Percentiles rank a stretch among this genome's conserved stretches.
Evolutionary conservation across 30 jellyfish, hydroid and myxozoan genomes (phyloP).

Genomic region (Chrysaora quinquecirrha): DNA sequence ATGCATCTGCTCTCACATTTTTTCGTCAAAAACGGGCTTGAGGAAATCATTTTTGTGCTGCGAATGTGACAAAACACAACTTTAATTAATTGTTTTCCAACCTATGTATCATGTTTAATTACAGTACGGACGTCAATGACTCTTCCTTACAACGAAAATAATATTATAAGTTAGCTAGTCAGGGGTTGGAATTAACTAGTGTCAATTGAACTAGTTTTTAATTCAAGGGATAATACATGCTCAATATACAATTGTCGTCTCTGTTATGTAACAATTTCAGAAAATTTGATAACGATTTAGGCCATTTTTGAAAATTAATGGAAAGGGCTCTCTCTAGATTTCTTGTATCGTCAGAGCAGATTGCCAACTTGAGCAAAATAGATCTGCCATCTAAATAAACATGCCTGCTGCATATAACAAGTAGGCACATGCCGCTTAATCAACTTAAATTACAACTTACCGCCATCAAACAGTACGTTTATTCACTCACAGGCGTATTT

Average conservation of each 20-base stretch:
- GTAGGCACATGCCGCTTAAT: background rate
- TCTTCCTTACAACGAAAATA: conserved; percentile 7
- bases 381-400: background rate
- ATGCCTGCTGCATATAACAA: background rate
- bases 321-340: background rate
- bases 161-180: conserved; percentile 1
- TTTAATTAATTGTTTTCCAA: conserved; percentile 7
- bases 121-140: conserved; percentile 4
- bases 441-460: background rate
- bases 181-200: conserved; percentile 37
- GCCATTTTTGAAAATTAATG: too few species aligned
- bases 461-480: background rate
- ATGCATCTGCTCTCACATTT: conserved; percentile 33
- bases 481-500: background rate
- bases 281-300: background rate
- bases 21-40: conserved; percentile 19
- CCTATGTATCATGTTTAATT: conserved; percentile 27
- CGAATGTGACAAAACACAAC: conserved; percentile 14
- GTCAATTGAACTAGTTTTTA: conserved; percentile 29
- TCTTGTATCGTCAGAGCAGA: conserved; percentile 1
- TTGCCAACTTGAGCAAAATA: background rate
- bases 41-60: conserved; percentile 20
- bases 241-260: background rate
- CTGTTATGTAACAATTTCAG: background rate
- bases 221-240: conserved; percentile 39